Percentiles rank a stretch among this genome's conserved stretches.
Evolutionary conservation across 1,140 invertebrate genomes (phyloP).

Genomic region (Trichomalopsis sarcophagae): DNA sequence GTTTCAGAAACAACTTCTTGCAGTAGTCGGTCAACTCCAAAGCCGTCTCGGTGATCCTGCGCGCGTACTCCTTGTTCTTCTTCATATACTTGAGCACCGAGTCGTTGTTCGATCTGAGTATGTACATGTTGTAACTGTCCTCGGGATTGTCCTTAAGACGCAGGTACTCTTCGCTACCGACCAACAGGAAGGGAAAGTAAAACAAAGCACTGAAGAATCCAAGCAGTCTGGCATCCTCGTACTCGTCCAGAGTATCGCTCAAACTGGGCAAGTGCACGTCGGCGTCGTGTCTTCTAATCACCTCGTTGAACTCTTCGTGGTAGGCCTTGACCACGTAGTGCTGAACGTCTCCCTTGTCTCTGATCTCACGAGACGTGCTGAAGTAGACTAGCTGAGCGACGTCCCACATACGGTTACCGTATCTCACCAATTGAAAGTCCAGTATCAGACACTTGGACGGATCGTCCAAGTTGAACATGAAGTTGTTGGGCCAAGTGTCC

Average conservation of each 20-base stretch:
- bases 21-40: slow-evolving; percentile 10
- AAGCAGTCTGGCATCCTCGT: slow-evolving; percentile 64
- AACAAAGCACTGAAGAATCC: slow-evolving; percentile 60
- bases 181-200: slow-evolving; percentile 58
- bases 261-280: slow-evolving; percentile 55
- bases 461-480: not conserved
- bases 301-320: slow-evolving; percentile 60
- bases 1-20: not conserved
- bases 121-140: slow-evolving; percentile 46
- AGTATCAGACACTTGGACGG: slow-evolving; percentile 74
- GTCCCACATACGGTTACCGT: slow-evolving; percentile 74
- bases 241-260: slow-evolving; percentile 60
- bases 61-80: slow-evolving; percentile 8
- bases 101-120: not conserved
- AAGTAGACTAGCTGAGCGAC: slow-evolving; percentile 68
- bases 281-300: slow-evolving; percentile 30
- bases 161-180: not conserved
- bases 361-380: slow-evolving; percentile 61
- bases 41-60: not conserved
- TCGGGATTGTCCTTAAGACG: not conserved
- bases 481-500: slow-evolving; percentile 16
- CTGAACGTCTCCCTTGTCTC: slow-evolving; percentile 56
- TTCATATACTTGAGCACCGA: not conserved
- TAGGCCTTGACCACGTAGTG: slow-evolving; percentile 65
- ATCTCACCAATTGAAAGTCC: slow-evolving; percentile 77